phyloP scores from a whole-genome alignment of 2,888 invertebrate species.

The Pilophorus perplexus region DNA sequence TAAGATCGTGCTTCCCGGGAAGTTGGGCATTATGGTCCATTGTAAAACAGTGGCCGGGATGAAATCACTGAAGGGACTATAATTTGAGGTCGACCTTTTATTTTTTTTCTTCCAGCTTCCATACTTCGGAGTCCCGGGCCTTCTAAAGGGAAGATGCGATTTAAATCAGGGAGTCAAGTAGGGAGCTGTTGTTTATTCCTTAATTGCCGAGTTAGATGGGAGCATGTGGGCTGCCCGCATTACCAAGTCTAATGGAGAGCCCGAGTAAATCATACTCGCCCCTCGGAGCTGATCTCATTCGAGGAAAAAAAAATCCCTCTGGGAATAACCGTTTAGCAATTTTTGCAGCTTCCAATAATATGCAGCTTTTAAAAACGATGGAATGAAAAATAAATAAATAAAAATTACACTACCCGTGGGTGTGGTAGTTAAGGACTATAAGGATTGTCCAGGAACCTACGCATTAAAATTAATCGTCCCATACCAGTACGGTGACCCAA shows the following conservation, averaged over 20 bases:
- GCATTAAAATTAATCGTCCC: not conserved
- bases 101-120: not conserved
- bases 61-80: slow-evolving; percentile 8
- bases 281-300: not conserved
- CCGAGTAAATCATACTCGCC: slow-evolving; percentile 36
- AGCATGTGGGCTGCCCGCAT: slow-evolving; percentile 40
- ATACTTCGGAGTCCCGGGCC: not conserved
- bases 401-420: not conserved
- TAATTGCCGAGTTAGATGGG: slow-evolving; percentile 37
- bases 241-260: slow-evolving; percentile 37
- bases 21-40: slow-evolving; percentile 2
- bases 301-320: not conserved
- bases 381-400: slow-evolving; percentile 13
- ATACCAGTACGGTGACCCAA: no score
- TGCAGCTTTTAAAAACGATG: not conserved
- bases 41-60: slow-evolving; percentile 16
- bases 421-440: not conserved
- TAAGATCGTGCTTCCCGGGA: no score
- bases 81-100: slow-evolving; percentile 9
- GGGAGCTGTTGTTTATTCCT: slow-evolving; percentile 39
- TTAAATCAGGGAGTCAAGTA: slow-evolving; percentile 34
- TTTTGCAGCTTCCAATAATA: slow-evolving; percentile 8
- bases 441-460: no score
- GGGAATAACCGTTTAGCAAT: slow-evolving; percentile 18
- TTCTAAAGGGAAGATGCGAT: slow-evolving; percentile 14